Base-by-base conservation (phyloP, 1,140 invertebrate genomes). In the Heliothis virescens region DNA sequence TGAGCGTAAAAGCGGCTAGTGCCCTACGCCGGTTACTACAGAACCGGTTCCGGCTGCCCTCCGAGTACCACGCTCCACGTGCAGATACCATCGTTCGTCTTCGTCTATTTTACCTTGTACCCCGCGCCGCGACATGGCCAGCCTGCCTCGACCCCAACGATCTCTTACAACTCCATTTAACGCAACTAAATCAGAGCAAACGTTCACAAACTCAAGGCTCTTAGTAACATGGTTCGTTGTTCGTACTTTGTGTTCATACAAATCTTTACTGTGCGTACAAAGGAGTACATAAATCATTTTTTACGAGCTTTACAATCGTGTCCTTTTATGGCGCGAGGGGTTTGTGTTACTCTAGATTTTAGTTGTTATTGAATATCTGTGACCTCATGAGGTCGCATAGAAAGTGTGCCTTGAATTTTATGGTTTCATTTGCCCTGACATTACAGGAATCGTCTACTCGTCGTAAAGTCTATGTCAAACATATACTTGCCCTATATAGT, bases 21-120 rank as follows among this genome's bases (percentile, higher is more conserved):
- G 88, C 91, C 90, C 89, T 91, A 90, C 88, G 86, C 84, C 80
- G 83, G 85, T 88, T 91, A 91, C 90, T 90, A 88, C 81, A 85
- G 76, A 92, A 93, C 91, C 91, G 90, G 91, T 93, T 86, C 76
- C 47, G 60, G 55, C 78, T 73, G 83, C 90, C 90, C 90, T 89
- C 84, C 75, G 71, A 79, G 84, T 82, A 86, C 82, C 79, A 80
- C 80, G 85, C 82, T 89, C 88, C 90, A 91, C 90, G 89, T 91
- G 90, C 87, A 89, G 88, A 88, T 88, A 90, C 76, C 78, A 87
- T 88, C 85, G 87, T 90, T 87, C 89, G 83, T 91, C 90, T 89
- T 91, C 90, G 86, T 92, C 91, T 89, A 90, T 92, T 91, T 87
- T 88, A 85, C 83, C 86, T 80, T 67, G 79, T 82, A 81, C 59